phyloP scores from a whole-genome alignment of 2,797 vertebrate species.

The Argyrosomus regius region DNA sequence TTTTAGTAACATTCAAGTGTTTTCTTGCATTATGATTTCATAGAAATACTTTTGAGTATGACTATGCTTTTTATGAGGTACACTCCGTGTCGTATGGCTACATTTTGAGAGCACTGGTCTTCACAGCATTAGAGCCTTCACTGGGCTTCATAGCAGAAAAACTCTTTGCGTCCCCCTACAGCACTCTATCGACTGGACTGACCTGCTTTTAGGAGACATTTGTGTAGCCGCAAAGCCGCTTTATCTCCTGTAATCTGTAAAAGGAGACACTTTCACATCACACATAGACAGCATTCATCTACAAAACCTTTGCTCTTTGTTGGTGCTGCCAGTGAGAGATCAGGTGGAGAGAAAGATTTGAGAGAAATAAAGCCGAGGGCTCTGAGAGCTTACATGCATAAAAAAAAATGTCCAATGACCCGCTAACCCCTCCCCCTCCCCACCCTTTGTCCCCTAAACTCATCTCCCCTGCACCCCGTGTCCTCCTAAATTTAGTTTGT shows the following conservation, averaged over 20 bases:
- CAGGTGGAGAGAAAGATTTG: constrained; percentile 17
- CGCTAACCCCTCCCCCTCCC: neutral
- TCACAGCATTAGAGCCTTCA: neutral
- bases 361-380: constrained; percentile 36
- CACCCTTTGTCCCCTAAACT: constrained; percentile 46
- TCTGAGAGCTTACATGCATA: constrained; percentile 27
- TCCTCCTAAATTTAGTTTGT: constrained; percentile 71
- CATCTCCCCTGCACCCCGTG: constrained; percentile 38
- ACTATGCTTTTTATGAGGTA: neutral
- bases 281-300: constrained; percentile 20
- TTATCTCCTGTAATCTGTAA: constrained; percentile 48
- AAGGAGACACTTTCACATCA: constrained; percentile 27
- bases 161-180: neutral
- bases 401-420: constrained; percentile 39
- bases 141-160: neutral
- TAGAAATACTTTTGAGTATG: neutral
- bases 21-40: neutral
- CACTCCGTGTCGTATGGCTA: neutral
- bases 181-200: neutral
- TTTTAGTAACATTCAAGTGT: neutral
- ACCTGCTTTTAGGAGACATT: neutral
- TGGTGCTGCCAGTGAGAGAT: constrained; percentile 40
- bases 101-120: neutral
- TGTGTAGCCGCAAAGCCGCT: constrained; percentile 3
- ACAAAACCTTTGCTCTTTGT: constrained; percentile 36